phyloP scores from a whole-genome alignment of 2,888 invertebrate species.

The Campoplex nolae region DNA sequence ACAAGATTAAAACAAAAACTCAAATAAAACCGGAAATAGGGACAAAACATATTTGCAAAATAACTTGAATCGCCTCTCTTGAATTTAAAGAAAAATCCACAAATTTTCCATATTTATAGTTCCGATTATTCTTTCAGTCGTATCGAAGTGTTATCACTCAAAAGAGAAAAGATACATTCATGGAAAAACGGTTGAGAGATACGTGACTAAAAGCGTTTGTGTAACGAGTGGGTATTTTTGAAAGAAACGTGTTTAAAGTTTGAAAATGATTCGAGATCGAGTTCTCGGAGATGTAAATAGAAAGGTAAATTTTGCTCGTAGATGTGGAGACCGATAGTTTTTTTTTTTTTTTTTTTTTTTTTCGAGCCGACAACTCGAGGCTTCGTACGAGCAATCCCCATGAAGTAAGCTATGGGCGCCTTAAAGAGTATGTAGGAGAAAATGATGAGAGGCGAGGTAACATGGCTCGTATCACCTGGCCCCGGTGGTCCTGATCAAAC shows the following conservation, averaged over 20 bases:
- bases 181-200: neutral
- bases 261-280: constrained; percentile 8
- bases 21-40: neutral
- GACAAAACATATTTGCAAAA: neutral
- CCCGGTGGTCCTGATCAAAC: constrained; percentile 82
- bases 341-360: neutral
- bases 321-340: neutral
- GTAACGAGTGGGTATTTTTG: constrained; percentile 7
- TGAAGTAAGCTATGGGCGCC: neutral
- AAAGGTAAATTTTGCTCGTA: constrained; percentile 20
- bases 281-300: constrained; percentile 21
- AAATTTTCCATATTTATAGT: no score
- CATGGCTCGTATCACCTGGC: constrained; percentile 79
- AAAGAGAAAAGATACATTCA: neutral
- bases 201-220: constrained; percentile 11
- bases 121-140: no score
- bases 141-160: neutral
- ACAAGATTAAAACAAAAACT: neutral
- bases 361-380: constrained; percentile 1
- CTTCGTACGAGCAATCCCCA: constrained; percentile 16
- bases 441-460: constrained; percentile 58
- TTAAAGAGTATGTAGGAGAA: constrained; percentile 62
- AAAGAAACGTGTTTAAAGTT: constrained; percentile 12
- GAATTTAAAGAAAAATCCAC: no score
- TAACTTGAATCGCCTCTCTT: no score